Base-by-base conservation (phyloP, 2,113 vertebrate species). In the Peromyscus californicus region DNA sequence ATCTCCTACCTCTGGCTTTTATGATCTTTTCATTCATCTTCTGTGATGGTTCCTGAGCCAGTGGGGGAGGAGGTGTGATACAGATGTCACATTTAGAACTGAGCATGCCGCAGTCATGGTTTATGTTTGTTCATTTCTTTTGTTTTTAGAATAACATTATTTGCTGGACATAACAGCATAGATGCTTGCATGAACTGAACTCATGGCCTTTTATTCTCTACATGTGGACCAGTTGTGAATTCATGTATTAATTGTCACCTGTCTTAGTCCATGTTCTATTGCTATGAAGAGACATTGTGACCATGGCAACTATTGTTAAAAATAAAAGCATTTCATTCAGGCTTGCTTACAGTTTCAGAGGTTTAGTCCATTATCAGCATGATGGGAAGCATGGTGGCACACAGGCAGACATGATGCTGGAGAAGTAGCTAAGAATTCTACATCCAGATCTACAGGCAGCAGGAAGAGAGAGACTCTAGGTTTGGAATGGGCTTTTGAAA, bases 61-160 rank as follows among this genome's bases (percentile, higher is more conserved):
- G 2, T 39, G 36, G 57, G 11, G 4, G 24, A 26, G 0, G 2
- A 1, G 21, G 5, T n/a, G 21, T 26, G 21, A 59, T 61, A 39
- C 1, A 26, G 21, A 93, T 74, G 42, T 4, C 74, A 63, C 12
- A 45, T 95, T 76, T 89, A 84, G 86, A 26, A 5, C 21, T 83
- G 36, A 29, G 12, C 7, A 61, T n/a, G 24, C 36, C 22, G n/a
- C 12, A 16, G 57, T 61, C 57, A 15, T 39, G 54, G 19, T 61
- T 83, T 61, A 61, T 36, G 33, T 51, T 51, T 51, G 29, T 24
- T 59, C 31, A 31, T 65, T 29, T 8, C 10, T 65, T 65, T 11
- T 57, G 33, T 19, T 57, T 57, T 54, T 59, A 33, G 33, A 82
- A 82, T 61, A 39, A 15, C 2, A 42, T 12, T 39, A 39, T 61